Evolutionary conservation across 1,140 invertebrate genomes (phyloP), one percentile per base, ranked within the genome.

Genomic region (Calosoma granatense): DNA sequence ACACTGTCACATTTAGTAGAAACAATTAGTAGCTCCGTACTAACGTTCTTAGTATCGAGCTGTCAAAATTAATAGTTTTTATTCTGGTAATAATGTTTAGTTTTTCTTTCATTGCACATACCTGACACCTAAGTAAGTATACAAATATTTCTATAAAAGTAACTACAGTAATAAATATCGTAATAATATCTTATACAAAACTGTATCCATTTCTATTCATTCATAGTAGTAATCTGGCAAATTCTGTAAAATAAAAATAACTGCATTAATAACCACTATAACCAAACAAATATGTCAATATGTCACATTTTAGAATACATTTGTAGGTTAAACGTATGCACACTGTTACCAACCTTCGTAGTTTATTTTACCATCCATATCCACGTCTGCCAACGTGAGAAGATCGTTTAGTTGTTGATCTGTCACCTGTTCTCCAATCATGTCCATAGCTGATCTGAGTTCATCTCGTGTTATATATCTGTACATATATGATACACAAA

Each of bases 291-390:
- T 52, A 56, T 58, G 55, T 65, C 62, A 62, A 65, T 64, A 53
- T 36, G 53, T 43, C 22, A 51, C n/a, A n/a, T n/a, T n/a, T 59
- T 20, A 30, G 51, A 53, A 3, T 58, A 57, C 67, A 60, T 65
- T 52, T 55, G 54, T n/a, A 54, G 47, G 20, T 21, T n/a, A 19
- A 54, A 53, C 19, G 14, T 21, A 1, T 55, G 23, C 20, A 43
- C 22, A 51, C n/a, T 52, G 26, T 43, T 12, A 12, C 51, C 56
- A 71, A 87, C 85, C 86, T 83, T 87, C 84, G 67, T 87, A 88
- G 69, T 88, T 86, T 61, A 88, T 88, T 66, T 79, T 78, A 19
- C 85, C 86, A 69, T 88, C 85, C 64, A 83, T 81, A 68, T 88
- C 85, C 59, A 84, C 79, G 70, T 88, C 86, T 1, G 84, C 85